Evolutionary conservation across 2,888 invertebrate genomes (phyloP).

Genomic region (Oscheius myriophilus): DNA sequence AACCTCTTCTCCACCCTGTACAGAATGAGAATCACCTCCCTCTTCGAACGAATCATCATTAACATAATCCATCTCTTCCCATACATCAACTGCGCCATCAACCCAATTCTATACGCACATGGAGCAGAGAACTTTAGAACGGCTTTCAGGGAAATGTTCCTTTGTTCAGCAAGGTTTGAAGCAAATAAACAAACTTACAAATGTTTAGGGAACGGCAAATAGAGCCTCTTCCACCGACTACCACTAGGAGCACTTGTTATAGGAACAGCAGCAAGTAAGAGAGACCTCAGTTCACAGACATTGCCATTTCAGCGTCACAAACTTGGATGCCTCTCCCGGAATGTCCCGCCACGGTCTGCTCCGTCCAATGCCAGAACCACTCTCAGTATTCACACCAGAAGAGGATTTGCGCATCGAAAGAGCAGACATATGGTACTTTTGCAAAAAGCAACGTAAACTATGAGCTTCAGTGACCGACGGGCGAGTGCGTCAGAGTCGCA

Average conservation of each 20-base stretch:
- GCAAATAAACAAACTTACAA: neutral
- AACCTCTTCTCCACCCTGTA: slow-evolving; percentile 67
- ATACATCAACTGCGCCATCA: slow-evolving; percentile 69
- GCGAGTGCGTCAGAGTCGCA: slow-evolving; percentile 1
- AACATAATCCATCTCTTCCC: slow-evolving; percentile 69
- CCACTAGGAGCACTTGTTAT: slow-evolving; percentile 41
- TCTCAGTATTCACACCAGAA: slow-evolving; percentile 20
- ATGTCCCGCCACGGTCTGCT: slow-evolving; percentile 3
- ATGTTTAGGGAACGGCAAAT: slow-evolving; percentile 27
- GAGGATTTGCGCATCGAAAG: slow-evolving; percentile 12
- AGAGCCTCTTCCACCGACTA: slow-evolving; percentile 23
- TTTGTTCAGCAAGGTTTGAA: slow-evolving; percentile 41
- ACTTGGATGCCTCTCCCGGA: slow-evolving; percentile 5
- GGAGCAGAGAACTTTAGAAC: slow-evolving; percentile 67
- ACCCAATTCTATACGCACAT: slow-evolving; percentile 66
- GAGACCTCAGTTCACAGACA: neutral
- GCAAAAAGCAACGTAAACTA: too few species aligned
- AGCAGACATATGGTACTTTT: slow-evolving; percentile 1
- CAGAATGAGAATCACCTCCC: slow-evolving; percentile 60
- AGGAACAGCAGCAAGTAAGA: slow-evolving; percentile 48
- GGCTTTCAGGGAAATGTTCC: slow-evolving; percentile 64
- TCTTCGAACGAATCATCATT: slow-evolving; percentile 65
- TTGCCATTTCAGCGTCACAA: slow-evolving; percentile 7
- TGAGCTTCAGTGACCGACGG: neutral
- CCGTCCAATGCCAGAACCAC: slow-evolving; percentile 11